Percentiles rank a stretch among this genome's conserved stretches.
Conservation (phyloP, 2,888 invertebrate genomes). For the Ormyrus pomaceus region DNA sequence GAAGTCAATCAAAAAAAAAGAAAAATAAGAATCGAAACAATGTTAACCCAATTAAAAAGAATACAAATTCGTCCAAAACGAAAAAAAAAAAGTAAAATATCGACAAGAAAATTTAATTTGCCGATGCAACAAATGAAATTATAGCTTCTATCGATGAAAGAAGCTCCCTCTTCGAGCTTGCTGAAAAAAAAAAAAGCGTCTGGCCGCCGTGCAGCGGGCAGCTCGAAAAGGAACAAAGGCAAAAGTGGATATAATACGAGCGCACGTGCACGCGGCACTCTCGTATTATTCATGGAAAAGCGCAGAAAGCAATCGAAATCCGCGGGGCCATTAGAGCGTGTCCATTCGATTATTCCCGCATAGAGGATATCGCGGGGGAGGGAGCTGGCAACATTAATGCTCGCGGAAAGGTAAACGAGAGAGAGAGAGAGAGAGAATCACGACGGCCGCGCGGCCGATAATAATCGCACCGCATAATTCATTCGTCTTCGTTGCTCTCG, state of each 20-base stretch:
- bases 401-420: slow-evolving; percentile 32
- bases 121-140: background rate
- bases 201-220: background rate
- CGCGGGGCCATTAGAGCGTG: slow-evolving; percentile 43
- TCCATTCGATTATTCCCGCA: slow-evolving; percentile 46
- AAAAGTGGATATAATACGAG: background rate
- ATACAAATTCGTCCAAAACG: no score
- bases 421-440: background rate
- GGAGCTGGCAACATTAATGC: slow-evolving; percentile 13
- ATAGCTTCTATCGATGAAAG: background rate
- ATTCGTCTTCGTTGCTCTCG: background rate
- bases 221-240: slow-evolving; percentile 3
- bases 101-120: background rate
- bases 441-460: background rate
- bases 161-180: background rate
- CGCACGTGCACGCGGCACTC: background rate
- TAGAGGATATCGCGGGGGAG: background rate
- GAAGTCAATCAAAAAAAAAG: no score
- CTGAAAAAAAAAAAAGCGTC: slow-evolving; percentile 4
- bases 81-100: background rate
- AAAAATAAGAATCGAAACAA: no score
- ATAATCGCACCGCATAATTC: no score
- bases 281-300: slow-evolving; percentile 44
- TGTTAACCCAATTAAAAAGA: no score
- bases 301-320: slow-evolving; percentile 38